Evolutionary conservation across 1,140 invertebrate species (phyloP).

Genomic region (Oscheius sp.): DNA sequence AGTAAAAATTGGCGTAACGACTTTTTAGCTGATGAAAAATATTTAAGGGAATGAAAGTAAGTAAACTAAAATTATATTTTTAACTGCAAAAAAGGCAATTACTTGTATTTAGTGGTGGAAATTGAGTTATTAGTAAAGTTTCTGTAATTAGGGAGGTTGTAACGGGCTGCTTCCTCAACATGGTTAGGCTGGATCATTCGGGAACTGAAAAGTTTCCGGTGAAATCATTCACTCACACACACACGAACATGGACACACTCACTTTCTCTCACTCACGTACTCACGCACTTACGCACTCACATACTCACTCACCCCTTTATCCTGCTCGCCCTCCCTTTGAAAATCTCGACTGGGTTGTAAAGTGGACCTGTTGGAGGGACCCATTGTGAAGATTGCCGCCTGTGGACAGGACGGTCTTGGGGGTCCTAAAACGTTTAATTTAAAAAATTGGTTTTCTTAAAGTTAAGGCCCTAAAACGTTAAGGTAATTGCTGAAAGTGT

Average conservation of each 20-base stretch:
- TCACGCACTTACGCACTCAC: too few relatives aligned
- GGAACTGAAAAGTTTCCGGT: slow-evolving; percentile 12
- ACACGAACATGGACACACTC: too few relatives aligned
- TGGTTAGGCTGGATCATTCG: slow-evolving; percentile 23
- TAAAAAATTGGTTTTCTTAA: too few relatives aligned
- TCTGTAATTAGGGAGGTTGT: slow-evolving; percentile 68
- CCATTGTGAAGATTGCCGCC: slow-evolving; percentile 25
- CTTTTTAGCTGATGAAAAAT: slow-evolving; percentile 72
- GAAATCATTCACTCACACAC: background rate
- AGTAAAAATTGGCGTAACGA: slow-evolving; percentile 89
- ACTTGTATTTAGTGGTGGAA: slow-evolving; percentile 89
- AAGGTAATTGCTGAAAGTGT: too few relatives aligned
- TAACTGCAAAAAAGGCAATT: background rate
- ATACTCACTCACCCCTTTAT: slow-evolving; percentile 10
- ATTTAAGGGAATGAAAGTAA: slow-evolving; percentile 81
- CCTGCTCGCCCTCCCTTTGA: slow-evolving; percentile 5
- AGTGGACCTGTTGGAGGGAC: slow-evolving; percentile 18
- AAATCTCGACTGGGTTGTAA: slow-evolving; percentile 17
- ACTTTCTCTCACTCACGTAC: too few relatives aligned
- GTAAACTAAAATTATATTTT: slow-evolving; percentile 60
- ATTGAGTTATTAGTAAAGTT: slow-evolving; percentile 75
- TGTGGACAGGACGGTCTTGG: too few relatives aligned
- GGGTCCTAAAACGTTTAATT: too few relatives aligned
- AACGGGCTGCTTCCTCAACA: slow-evolving; percentile 13
- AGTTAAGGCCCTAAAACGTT: too few relatives aligned